Conservation (phyloP, 2,797 vertebrate species). For the Gymnodraco acuticeps region DNA sequence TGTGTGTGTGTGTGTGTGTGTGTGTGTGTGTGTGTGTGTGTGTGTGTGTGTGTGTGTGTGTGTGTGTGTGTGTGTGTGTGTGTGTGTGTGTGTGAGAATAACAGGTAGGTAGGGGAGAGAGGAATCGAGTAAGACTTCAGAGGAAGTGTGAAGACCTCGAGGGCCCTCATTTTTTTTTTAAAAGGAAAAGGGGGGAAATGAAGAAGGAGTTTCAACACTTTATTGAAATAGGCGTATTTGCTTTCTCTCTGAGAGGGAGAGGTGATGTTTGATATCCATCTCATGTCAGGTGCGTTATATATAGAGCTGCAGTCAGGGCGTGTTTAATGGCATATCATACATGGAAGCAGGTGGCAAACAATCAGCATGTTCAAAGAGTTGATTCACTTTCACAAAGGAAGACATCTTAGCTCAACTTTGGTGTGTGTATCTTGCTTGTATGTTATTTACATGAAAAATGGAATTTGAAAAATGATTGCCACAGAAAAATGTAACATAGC, state of each 20-base stretch:
- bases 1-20: too few relatives aligned
- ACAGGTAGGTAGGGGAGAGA: background rate
- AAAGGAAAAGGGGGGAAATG: background rate
- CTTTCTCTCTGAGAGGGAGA: slow-evolving; percentile 27
- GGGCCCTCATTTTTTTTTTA: background rate
- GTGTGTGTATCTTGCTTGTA: too few relatives aligned
- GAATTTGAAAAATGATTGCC: too few relatives aligned
- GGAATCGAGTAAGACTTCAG: slow-evolving; percentile 36
- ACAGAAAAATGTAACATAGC: too few relatives aligned
- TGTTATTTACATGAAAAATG: background rate
- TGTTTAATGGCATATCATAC: background rate
- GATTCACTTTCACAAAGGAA: background rate
- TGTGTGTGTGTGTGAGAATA: background rate
- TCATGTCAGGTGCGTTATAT: background rate
- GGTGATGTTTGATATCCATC: slow-evolving; percentile 17
- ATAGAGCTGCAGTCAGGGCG: slow-evolving; percentile 1
- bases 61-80: too few relatives aligned
- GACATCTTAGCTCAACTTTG: background rate
- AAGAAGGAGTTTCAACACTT: background rate
- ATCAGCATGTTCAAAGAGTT: background rate
- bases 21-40: too few relatives aligned
- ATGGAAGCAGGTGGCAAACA: background rate
- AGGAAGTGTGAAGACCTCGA: slow-evolving; percentile 37
- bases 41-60: too few relatives aligned
- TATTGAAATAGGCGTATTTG: background rate